Evolutionary conservation across 2,888 invertebrate species (phyloP).

Genomic region (Lasius platythorax): DNA sequence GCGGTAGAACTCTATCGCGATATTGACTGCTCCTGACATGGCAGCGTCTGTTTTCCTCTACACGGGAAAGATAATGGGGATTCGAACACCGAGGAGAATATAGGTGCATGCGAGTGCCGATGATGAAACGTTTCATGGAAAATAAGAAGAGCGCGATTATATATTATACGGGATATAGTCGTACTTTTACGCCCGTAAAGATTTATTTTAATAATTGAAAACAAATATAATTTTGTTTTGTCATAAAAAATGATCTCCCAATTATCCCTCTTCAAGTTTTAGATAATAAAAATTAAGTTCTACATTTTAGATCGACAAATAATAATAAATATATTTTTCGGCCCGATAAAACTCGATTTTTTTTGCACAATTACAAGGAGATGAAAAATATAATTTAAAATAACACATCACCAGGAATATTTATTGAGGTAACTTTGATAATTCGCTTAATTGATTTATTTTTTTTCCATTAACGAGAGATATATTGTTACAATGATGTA

Average conservation of each 20-base stretch:
- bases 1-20: conserved; percentile 55
- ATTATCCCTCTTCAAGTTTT: background rate
- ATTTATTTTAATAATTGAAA: background rate
- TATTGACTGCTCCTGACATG: conserved; percentile 61
- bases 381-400: background rate
- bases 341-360: background rate
- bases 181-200: background rate
- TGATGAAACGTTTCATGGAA: background rate
- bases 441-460: background rate
- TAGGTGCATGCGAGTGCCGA: background rate
- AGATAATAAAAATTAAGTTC: background rate
- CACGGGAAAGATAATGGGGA: conserved; percentile 31
- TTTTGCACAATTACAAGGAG: background rate
- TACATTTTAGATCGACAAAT: background rate
- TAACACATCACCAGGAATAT: background rate
- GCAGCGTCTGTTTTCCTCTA: conserved; percentile 36
- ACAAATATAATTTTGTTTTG: background rate
- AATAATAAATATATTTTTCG: background rate
- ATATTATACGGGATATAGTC: background rate
- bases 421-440: background rate
- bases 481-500: background rate
- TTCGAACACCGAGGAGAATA: conserved; percentile 36
- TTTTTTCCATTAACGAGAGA: background rate
- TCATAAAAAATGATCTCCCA: background rate
- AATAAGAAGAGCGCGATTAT: background rate